phyloP scores from a whole-genome alignment of 2,797 vertebrate genomes.

The Avahi laniger region DNA sequence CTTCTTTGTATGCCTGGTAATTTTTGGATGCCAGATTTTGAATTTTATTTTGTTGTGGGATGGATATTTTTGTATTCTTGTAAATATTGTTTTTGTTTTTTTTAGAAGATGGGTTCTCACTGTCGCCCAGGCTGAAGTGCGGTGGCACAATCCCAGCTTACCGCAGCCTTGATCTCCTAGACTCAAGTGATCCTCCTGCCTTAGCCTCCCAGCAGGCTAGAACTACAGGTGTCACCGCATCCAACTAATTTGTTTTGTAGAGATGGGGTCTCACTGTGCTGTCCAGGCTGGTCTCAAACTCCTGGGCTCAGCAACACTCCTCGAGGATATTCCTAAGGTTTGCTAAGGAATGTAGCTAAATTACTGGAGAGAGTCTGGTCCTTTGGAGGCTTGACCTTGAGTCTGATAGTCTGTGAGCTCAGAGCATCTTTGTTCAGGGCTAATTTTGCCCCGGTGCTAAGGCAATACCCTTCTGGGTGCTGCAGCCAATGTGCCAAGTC shows the following conservation, averaged over 20 bases:
- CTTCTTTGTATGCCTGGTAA: background rate
- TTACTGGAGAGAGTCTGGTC: background rate
- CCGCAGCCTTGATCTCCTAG: background rate
- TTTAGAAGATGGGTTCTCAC: background rate
- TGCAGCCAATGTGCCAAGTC: rapidly evolving
- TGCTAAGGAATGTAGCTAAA: rapidly evolving
- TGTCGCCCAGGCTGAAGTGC: background rate
- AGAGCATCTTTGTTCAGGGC: background rate
- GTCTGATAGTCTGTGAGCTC: no score
- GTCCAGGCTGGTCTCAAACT: background rate
- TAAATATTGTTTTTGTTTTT: no score
- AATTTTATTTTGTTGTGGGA: no score
- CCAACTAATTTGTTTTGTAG: background rate
- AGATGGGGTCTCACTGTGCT: background rate
- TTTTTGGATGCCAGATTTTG: background rate
- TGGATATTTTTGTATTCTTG: background rate
- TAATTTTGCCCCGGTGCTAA: background rate
- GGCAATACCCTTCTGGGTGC: rapidly evolving
- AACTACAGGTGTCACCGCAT: background rate
- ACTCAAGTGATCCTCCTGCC: background rate
- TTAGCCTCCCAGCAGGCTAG: background rate
- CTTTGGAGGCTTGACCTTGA: background rate
- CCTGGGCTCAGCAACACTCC: no score
- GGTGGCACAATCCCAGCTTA: background rate
- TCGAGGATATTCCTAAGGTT: background rate